Evolutionary conservation across 1,140 invertebrate species (phyloP).

Genomic region (Phthorimaea operculella): DNA sequence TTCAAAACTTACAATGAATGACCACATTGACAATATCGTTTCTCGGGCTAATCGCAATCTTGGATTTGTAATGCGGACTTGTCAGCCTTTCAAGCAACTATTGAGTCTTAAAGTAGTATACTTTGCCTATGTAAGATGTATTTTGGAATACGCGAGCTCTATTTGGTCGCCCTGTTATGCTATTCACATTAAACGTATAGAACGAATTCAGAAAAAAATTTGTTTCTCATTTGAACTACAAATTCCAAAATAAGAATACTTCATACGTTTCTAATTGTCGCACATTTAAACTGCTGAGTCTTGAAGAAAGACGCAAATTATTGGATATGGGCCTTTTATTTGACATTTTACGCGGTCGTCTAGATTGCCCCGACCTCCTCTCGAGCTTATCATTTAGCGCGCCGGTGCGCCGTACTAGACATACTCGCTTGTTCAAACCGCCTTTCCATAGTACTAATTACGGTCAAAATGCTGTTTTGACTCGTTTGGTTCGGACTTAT

Average conservation of each 20-base stretch:
- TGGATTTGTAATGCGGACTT: conserved; percentile 1
- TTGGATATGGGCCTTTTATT: conserved; percentile 5
- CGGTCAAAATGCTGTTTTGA: background rate
- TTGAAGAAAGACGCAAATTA: background rate
- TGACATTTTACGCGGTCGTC: conserved; percentile 4
- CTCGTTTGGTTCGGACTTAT: background rate
- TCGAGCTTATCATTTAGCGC: background rate
- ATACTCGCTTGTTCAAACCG: background rate
- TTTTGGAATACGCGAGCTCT: conserved; percentile 4
- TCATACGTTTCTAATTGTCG: background rate
- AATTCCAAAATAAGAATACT: background rate
- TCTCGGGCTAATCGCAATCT: background rate
- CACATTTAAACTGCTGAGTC: background rate
- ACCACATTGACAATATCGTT: background rate
- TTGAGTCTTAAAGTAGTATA: background rate
- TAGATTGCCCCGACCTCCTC: conserved; percentile 6
- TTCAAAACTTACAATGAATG: conserved; percentile 2
- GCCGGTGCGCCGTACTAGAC: background rate
- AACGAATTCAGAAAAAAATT: conserved; percentile 8
- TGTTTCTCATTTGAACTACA: conserved; percentile 2
- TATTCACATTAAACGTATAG: background rate
- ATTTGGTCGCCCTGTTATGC: conserved; percentile 2
- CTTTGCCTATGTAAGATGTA: background rate
- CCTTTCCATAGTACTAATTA: conserved; percentile 5
- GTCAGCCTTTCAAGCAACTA: background rate